Evolutionary conservation across 2,113 vertebrate species (phyloP), one percentile per base, ranked within the genome.

Genomic region (Aegithalos caudatus): DNA sequence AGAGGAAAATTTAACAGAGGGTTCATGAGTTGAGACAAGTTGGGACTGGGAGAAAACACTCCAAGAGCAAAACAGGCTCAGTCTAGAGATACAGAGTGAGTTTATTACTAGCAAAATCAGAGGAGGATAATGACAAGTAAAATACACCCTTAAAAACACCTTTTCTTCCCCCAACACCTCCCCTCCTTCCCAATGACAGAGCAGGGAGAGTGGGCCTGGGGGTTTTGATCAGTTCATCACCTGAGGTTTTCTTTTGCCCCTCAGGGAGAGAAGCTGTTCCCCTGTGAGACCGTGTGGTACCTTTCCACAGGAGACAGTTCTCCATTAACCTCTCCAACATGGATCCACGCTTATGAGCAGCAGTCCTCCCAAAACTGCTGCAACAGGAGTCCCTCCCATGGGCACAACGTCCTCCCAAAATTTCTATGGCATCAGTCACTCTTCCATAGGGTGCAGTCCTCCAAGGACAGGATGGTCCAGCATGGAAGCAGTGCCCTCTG

Each of bases 341-440:
- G 53, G 53, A 12, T 58, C 29, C 44, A 17, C 6, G 48, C 29
- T 40, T 44, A 28, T 1, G 4, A 13, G 53, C 51, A 38, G 42
- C 45, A 82, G 33, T 14, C 7, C 38, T 79, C 33, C 38, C 38
- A 44, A 65, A 65, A 54, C 25, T 51, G 56, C 38, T 53, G 38
- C 47, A 71, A 14, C 0, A 0, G 20, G 45, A 35, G 3, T 12
- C 5, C 15, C 16, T 35, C 66, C 65, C 24, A 50, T 1, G 2
- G 54, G 12, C 31, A 51, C 23, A 28, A 25, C 29, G 16, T 24
- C 2, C 45, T 44, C 31, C 21, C 25, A 44, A 44, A 70, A 42
- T 9, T 71, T 23, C 65, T 70, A 2, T 0, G 0, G 4, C 2
- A 0, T 25, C 4, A 12, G 25, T 37, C 25, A 17, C 12, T 45